Conservation (phyloP, 1,140 invertebrate genomes). For the Bombus impatiens region DNA sequence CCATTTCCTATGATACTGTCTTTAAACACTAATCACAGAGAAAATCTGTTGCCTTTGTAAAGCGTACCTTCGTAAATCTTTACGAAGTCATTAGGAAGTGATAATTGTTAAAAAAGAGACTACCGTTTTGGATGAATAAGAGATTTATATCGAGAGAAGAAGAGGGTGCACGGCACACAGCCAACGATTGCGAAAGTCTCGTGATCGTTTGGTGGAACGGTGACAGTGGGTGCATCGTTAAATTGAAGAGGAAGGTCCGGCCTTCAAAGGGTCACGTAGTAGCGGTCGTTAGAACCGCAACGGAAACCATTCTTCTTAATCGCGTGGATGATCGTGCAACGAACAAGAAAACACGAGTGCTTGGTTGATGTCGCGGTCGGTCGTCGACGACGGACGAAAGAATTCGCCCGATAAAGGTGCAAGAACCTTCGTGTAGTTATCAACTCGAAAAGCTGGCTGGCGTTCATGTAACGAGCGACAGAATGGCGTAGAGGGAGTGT, state of each 20-base stretch:
- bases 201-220: not conserved
- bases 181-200: not conserved
- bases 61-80: not conserved
- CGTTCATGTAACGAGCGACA: slow-evolving; percentile 34
- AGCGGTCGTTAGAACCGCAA: not conserved
- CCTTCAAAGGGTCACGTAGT: not conserved
- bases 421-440: slow-evolving; percentile 36
- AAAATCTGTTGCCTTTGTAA: not conserved
- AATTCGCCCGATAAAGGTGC: slow-evolving; percentile 40
- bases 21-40: not conserved
- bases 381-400: slow-evolving; percentile 1
- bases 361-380: slow-evolving; percentile 13
- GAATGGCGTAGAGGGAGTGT: slow-evolving; percentile 23
- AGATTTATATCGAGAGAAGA: not conserved
- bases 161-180: not conserved
- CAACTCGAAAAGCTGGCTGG: slow-evolving; percentile 33
- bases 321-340: slow-evolving; percentile 28
- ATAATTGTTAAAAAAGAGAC: not conserved
- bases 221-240: slow-evolving; percentile 14
- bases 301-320: slow-evolving; percentile 28
- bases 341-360: slow-evolving; percentile 11
- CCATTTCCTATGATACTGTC: not conserved
- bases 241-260: not conserved
- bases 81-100: not conserved
- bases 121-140: not conserved